Conservation (phyloP, 2,888 invertebrate genomes). For the Apamea epomidion region DNA sequence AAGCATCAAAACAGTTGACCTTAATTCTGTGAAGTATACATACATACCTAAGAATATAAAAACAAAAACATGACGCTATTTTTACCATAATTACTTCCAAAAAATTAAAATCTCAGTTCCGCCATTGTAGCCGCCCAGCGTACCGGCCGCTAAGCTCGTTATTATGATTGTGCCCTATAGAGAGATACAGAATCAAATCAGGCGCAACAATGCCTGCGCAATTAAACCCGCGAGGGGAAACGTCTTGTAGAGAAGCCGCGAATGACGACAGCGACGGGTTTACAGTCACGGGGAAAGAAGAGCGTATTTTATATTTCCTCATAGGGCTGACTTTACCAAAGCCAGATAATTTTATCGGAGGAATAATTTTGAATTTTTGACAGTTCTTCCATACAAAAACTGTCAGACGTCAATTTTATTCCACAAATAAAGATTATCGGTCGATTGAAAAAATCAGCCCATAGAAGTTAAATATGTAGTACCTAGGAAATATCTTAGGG, state of each 20-base stretch:
- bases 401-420: too few relatives aligned
- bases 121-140: slow-evolving; percentile 42
- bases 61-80: not conserved
- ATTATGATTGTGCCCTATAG: slow-evolving; percentile 85
- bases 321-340: too few relatives aligned
- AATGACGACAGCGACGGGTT: slow-evolving; percentile 8
- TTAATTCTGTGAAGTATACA: not conserved
- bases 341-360: too few relatives aligned
- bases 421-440: too few relatives aligned
- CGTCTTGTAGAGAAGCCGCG: slow-evolving; percentile 67
- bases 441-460: too few relatives aligned
- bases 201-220: slow-evolving; percentile 85
- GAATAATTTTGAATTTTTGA: too few relatives aligned
- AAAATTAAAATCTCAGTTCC: slow-evolving; percentile 59
- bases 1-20: not conserved
- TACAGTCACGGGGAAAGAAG: not conserved
- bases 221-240: slow-evolving; percentile 84
- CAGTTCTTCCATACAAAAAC: too few relatives aligned
- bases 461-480: not conserved
- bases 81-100: not conserved
- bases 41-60: not conserved
- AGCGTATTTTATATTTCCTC: not conserved
- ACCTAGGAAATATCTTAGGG: not conserved
- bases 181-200: slow-evolving; percentile 90
- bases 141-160: slow-evolving; percentile 81